Base-by-base conservation (phyloP, 2,113 vertebrate genomes). In the Carlito syrichta region DNA sequence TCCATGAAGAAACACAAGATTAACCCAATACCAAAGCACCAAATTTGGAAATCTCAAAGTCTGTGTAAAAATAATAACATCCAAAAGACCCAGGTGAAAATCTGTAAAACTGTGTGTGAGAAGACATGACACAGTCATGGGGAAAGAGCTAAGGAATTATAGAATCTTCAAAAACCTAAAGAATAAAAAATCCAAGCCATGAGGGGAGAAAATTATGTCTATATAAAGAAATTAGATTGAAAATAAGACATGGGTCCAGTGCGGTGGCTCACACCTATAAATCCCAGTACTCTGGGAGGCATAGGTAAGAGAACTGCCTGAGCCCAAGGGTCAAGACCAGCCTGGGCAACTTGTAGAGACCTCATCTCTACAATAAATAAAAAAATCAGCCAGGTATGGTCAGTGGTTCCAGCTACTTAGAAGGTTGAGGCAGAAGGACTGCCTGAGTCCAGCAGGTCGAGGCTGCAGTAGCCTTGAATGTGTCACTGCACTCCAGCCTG, bases 41-140 rank as follows among this genome's bases (percentile, higher is more conserved):
- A 87, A 52, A 86, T 86, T 38, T 85, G 40, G 50, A 96, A 96
- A 88, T 93, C 48, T 69, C 38, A 38, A 91, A 69, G 32, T 82
- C 58, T 81, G 16, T 23, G 11, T 62, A 94, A 90, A 74, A 84
- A 38, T 16, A 77, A 73, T 22, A n/a, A n/a, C n/a, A 68, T 38
- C 35, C 85, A 84, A 83, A 91, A 43, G 17, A 93, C 9, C 60
- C 17, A 92, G 32, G 3, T 43, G 4, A 63, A 96, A 96, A 79
- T 3, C 66, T 69, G n/a, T 25, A 84, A 56, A 89, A 87, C 14
- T 17, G n/a, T n/a, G n/a, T 71, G 13, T 69, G 27, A 79, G 52
- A 60, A 92, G 77, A 79, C 17, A 85, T 35, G 12, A 76, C 78
- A 83, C 27, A 91, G n/a, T 50, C 38, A 32, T 73, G 32, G 82